Evolutionary conservation across 2,797 vertebrate species (phyloP), one percentile per base, ranked within the genome.

Genomic region (Lates japonicus): DNA sequence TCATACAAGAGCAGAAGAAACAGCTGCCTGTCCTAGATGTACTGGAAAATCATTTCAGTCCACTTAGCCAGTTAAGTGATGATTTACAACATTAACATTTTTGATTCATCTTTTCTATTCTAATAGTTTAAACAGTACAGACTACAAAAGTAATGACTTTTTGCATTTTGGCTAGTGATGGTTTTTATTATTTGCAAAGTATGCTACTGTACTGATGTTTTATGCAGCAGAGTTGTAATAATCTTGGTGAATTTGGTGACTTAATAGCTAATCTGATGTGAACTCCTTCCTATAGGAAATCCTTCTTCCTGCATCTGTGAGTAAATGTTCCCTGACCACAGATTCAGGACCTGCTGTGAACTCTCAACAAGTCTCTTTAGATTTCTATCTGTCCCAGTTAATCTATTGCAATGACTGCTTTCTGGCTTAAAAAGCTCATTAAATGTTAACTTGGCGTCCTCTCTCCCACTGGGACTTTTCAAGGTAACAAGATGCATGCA

Each of bases 371-470:
- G 33, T 68, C 31, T 29, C 51, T 31, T 63, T 44, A 72, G 35
- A 58, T 76, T 61, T 44, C 14, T 52, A 22, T 79, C 58, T 39
- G 19, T 66, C 37, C 37, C 7, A 8, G 59, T 74, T 67, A 66
- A 80, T 72, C 58, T 49, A 39, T 78, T 57, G 51, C 66, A 51
- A 10, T n/a, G 39, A 55, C 35, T 33, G 20, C 22, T 54, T 52
- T 74, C 63, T 63, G 60, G 44, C 29, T 77, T 64, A 29, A 62
- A 55, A 75, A 68, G 57, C 70, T 79, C 74, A 81, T 84, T 82
- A 79, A 74, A 82, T 48, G 58, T 64, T 66, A 49, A 44, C 16
- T 70, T 39, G 16, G 57, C 0, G 1, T 80, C 63, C n/a, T 66
- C 42, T 70, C 22, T 14, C 54, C 29, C 42, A 16, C 54, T 3